Base-by-base conservation (phyloP, 2,888 invertebrate species). In the Chirona hameri region DNA sequence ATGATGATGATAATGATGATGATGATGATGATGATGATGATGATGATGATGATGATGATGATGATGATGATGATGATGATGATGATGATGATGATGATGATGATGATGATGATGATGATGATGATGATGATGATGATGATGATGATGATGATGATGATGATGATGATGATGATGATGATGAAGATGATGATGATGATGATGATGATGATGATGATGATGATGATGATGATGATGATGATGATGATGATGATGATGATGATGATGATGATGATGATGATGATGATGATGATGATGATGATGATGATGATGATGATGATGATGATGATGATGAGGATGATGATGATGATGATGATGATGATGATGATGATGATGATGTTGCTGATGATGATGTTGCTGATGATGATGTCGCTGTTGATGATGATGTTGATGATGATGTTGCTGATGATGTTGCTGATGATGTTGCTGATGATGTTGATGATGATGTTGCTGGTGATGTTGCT, bases 1-100 rank as follows among this genome's bases (percentile, higher is more conserved):
- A 65, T n/a, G 65, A 65, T 65, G 21, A 65, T 18, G n/a, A 65
- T 65, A n/a, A 65, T 65, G 18, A 65, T 21, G n/a, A 21, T 65
- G 18, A 65, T 65, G n/a, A 65, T n/a, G n/a, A n/a, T 65, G 65
- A 65, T 65, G n/a, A n/a, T 21, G 21, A 21, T 65, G 65, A 18
- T 21, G n/a, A 18, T 18, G n/a, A 65, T 65, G n/a, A 65, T 65
- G 65, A 65, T 65, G n/a, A 65, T 65, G 65, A n/a, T 65, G 65
- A n/a, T 65, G n/a, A 65, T 65, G 65, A n/a, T 65, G 65, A n/a
- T 65, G 65, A n/a, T 65, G 65, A n/a, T 65, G 65, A n/a, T 65
- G 65, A n/a, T 65, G 65, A n/a, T 65, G 65, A n/a, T 65, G 65
- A 65, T 65, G 65, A 65, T 65, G 65, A 65, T 65, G 65, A 65